Conservation (phyloP, 2,797 vertebrate species). For the Uromys caudimaculatus region DNA sequence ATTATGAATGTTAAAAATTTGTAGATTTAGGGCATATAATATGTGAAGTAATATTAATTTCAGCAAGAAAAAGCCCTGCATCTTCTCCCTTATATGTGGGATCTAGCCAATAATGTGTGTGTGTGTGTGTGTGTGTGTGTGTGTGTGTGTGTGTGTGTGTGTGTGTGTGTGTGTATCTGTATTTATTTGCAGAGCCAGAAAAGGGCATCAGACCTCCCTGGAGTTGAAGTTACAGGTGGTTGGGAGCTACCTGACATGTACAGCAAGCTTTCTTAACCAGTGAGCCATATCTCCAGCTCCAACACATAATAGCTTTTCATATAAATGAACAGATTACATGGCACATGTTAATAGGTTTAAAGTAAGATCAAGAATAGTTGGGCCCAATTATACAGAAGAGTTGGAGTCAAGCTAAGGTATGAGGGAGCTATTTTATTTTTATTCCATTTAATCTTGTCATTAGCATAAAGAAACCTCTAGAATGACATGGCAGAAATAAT, state of each 20-base stretch:
- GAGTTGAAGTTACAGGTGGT: neutral
- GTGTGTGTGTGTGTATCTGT: neutral
- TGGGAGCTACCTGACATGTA: too few species aligned
- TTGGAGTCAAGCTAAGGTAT: neutral
- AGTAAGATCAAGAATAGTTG: neutral
- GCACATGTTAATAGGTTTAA: neutral
- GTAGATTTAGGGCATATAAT: neutral
- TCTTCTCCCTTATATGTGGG: neutral
- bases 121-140: neutral
- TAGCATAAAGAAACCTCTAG: neutral
- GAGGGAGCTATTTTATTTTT: constrained; percentile 7
- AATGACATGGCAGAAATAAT: neutral
- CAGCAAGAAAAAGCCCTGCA: neutral
- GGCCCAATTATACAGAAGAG: neutral
- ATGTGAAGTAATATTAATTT: neutral
- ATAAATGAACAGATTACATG: neutral
- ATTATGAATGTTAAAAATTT: neutral
- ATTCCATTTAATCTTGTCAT: neutral
- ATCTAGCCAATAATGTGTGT: neutral
- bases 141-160: neutral
- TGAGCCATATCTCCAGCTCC: neutral
- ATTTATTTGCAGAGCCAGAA: neutral
- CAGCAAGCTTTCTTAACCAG: neutral
- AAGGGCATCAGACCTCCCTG: neutral
- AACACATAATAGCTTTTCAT: neutral